Percentiles rank a stretch among this genome's conserved stretches.
Evolutionary conservation across 2,888 invertebrate genomes (phyloP).

Genomic region (Itoplectis maculator): DNA sequence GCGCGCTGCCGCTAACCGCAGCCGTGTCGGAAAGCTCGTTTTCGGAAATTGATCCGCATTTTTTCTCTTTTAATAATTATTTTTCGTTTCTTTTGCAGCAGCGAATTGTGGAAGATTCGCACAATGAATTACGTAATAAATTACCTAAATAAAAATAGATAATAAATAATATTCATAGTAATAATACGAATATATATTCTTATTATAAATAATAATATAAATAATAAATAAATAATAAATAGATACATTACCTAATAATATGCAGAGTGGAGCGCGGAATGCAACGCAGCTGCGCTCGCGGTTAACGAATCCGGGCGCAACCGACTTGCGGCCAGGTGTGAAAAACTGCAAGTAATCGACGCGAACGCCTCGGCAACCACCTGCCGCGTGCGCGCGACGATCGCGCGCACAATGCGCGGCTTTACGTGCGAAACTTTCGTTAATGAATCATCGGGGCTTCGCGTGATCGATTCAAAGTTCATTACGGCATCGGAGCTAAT

Average conservation of each 20-base stretch:
- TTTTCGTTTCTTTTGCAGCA: neutral
- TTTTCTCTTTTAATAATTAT: too few species aligned
- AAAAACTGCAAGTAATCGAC: slow-evolving; percentile 37
- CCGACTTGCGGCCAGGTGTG: neutral
- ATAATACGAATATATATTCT: too few species aligned
- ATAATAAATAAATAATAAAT: too few species aligned
- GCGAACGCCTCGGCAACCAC: neutral
- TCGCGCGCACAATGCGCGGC: slow-evolving; percentile 36
- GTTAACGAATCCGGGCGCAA: neutral
- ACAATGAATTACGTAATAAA: too few species aligned
- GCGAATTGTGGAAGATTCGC: neutral
- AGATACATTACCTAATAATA: neutral
- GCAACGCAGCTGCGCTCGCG: neutral
- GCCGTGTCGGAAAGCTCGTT: too few species aligned
- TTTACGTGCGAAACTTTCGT: slow-evolving; percentile 47
- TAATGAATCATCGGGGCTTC: slow-evolving; percentile 30
- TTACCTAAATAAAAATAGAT: too few species aligned
- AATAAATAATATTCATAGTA: too few species aligned
- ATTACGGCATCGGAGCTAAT: slow-evolving; percentile 11
- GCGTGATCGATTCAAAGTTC: slow-evolving; percentile 54
- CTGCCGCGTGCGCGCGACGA: neutral
- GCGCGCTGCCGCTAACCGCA: neutral
- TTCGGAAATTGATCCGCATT: too few species aligned
- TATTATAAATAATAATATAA: too few species aligned
- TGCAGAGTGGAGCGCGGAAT: neutral